Percentiles rank a stretch among this genome's conserved stretches.
Conservation (phyloP, 2,113 vertebrate species). For the Sula dactylatra region DNA sequence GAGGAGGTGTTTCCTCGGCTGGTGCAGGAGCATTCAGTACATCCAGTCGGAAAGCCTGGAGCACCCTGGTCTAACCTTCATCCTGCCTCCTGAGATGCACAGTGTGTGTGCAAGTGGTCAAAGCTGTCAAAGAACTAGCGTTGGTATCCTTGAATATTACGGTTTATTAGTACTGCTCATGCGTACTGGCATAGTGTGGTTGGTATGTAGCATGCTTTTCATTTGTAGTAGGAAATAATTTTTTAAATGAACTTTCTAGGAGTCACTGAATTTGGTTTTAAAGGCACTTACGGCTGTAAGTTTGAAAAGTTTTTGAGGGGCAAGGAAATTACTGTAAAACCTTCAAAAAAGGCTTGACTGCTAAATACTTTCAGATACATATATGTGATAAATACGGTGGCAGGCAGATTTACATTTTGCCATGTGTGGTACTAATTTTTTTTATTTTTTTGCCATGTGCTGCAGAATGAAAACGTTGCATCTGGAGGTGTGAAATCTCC, state of each 20-base stretch:
- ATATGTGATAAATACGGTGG: background rate
- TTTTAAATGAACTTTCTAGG: background rate
- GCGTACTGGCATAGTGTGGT: background rate
- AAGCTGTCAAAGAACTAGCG: background rate
- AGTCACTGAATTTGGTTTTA: background rate
- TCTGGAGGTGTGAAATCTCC: background rate
- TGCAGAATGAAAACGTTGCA: background rate
- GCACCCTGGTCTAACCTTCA: background rate
- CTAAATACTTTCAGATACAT: background rate
- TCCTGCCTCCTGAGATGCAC: background rate
- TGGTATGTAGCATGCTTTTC: background rate
- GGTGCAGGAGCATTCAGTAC: background rate
- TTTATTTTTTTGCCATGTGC: background rate
- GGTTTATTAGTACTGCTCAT: fast-evolving
- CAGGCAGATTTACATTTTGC: background rate
- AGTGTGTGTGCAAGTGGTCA: background rate
- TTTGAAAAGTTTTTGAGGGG: background rate
- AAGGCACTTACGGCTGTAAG: background rate
- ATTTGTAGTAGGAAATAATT: background rate
- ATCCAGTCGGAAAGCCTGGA: background rate
- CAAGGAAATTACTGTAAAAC: background rate
- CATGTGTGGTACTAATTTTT: background rate
- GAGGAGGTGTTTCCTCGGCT: background rate
- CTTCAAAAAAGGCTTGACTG: background rate
- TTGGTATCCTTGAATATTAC: background rate